These are phyloP conservation scores for Holothuria glaberrima DNA, from an alignment of 35 echinoderm and acorn worm species.

Conservation along the genomic window DNA sequence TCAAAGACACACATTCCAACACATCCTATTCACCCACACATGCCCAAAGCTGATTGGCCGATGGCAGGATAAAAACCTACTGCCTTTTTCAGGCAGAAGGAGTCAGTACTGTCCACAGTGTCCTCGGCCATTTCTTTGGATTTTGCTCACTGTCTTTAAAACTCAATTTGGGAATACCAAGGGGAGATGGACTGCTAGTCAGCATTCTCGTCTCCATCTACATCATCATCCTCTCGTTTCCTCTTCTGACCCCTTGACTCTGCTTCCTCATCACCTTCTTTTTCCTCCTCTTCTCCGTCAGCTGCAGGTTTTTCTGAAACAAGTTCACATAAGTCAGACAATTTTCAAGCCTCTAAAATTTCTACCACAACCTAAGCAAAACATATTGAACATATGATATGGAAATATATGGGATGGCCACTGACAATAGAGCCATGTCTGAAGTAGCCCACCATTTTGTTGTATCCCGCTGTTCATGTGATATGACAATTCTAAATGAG, in stretches of 20 bases:
- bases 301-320: conserved; percentile 25
- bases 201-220: conserved; percentile 65
- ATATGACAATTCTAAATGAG: too few species aligned
- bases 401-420: too few species aligned
- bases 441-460: too few species aligned
- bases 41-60: background rate
- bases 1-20: too few species aligned
- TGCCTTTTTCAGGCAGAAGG: background rate
- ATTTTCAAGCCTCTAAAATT: background rate
- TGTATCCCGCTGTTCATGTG: too few species aligned
- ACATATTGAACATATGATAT: too few species aligned
- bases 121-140: conserved; percentile 16
- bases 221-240: conserved; percentile 76
- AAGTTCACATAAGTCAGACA: background rate
- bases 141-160: conserved; percentile 35
- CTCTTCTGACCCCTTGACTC: conserved; percentile 80
- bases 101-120: conserved; percentile 36
- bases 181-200: conserved; percentile 30
- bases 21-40: too few species aligned
- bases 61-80: conserved; percentile 8
- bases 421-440: too few species aligned
- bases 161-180: background rate
- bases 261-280: conserved; percentile 7
- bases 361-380: too few species aligned
- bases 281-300: conserved; percentile 33